Evolutionary conservation across 2,113 vertebrate species (phyloP), one percentile per base, ranked within the genome.

Genomic region (Tenrec ecaudatus): DNA sequence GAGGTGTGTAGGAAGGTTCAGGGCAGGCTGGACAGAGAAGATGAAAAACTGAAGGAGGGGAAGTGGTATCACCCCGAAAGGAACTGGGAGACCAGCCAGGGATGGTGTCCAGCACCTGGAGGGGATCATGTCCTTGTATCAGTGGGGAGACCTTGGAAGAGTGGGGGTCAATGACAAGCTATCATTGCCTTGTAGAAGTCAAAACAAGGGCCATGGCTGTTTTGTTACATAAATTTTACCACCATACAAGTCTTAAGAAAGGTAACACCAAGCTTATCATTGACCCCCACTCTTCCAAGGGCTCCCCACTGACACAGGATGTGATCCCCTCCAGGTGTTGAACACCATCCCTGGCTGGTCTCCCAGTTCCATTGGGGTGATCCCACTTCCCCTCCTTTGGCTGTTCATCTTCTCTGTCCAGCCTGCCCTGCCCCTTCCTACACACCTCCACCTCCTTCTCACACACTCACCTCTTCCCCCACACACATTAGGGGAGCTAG

Each of bases 381-480:
- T 4, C 66, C 23, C 0, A 7, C 1, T 4, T 29, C 53, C 58
- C 38, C 4, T 75, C 33, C 11, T 83, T 23, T 12, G 38, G 0
- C 11, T 23, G 1, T 40, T 14, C 1, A 0, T 64, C 29, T 19
- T 0, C 23, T 68, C 1, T 31, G 53, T 23, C 77, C n/a, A 2
- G 64, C 57, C 36, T 92, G 0, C 27, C 4, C 23, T 33, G 16
- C 6, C 2, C 16, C 33, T 7, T 27, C 17, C 33, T 43, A 3
- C 2, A 1, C 4, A 25, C 14, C 17, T 3, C 68, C 33, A 79
- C 33, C 68, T 33, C 16, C 3, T 33, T 16, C 84, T 76, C 40
- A 14, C 22, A 64, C 8, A 82, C 20, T 58, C 9, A 11, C 68
- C 15, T 82, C 15, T 57, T 3, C 2, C 31, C 36, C 60, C 6